A percentile compares a stretch with the other conserved stretches of the same genome.
Evolutionary conservation across 2,113 vertebrate genomes (phyloP).

Genomic region (Salvelinus alpinus): DNA sequence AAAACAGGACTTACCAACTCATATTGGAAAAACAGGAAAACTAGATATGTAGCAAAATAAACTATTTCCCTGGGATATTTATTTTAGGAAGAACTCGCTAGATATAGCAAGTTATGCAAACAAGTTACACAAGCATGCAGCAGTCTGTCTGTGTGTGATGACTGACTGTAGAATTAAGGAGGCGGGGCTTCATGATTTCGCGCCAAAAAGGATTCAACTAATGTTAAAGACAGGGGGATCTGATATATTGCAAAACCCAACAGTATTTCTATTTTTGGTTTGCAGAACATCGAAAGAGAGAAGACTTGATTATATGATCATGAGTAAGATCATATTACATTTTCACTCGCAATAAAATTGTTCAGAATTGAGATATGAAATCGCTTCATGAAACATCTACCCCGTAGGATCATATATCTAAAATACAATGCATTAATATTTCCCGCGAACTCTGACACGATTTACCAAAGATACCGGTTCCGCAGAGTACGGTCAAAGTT

Average conservation of each 20-base stretch:
- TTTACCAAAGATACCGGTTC: too few species aligned
- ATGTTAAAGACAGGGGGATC: neutral
- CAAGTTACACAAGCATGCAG: neutral
- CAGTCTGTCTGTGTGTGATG: neutral
- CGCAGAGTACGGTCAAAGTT: too few species aligned
- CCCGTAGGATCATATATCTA: conserved; percentile 7
- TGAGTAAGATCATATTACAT: neutral
- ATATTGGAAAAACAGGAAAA: neutral
- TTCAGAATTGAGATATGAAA: neutral
- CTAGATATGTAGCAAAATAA: neutral
- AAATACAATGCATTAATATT: conserved; percentile 30
- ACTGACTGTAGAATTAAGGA: neutral
- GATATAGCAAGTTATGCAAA: neutral
- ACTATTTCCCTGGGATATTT: neutral
- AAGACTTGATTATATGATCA: neutral
- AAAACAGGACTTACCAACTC: neutral
- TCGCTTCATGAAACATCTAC: neutral
- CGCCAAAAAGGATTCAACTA: conserved; percentile 54
- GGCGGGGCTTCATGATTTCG: conserved; percentile 33
- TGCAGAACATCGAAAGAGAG: neutral
- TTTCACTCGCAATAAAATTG: neutral
- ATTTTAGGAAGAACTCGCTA: neutral
- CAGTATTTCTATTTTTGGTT: neutral
- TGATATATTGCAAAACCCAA: neutral
- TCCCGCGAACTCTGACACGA: conserved; percentile 45